Evolutionary conservation across 2,797 vertebrate species (phyloP).

Genomic region (Mormyrus hasselquistii): DNA sequence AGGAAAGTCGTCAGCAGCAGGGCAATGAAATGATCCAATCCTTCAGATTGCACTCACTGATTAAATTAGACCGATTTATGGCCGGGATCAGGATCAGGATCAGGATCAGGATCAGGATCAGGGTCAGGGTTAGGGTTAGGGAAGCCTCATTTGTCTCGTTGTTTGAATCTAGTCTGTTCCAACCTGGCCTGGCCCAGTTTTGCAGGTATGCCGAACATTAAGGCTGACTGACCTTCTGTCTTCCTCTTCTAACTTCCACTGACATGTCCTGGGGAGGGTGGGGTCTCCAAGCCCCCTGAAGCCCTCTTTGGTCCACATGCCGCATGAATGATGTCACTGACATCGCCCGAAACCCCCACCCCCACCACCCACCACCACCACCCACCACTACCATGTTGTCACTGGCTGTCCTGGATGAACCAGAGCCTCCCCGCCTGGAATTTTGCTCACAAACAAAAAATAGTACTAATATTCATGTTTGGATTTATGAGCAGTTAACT

Average conservation of each 20-base stretch:
- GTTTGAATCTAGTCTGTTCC: background rate
- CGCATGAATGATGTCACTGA: background rate
- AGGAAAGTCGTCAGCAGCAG: background rate
- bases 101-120: no score
- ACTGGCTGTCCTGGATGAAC: background rate
- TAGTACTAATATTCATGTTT: background rate
- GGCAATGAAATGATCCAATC: background rate
- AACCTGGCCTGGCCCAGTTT: background rate
- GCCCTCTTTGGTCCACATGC: background rate
- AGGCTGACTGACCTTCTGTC: background rate
- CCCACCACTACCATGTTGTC: background rate
- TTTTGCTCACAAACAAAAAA: background rate
- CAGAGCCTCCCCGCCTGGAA: background rate
- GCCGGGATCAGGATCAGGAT: background rate
- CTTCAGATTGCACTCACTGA: background rate
- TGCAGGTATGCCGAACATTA: background rate
- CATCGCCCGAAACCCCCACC: background rate
- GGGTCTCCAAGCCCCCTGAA: background rate
- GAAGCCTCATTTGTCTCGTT: background rate
- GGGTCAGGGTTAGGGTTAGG: background rate
- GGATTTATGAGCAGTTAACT: background rate
- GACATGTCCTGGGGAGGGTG: background rate
- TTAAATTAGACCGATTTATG: background rate
- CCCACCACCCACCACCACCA: no score
- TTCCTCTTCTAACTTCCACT: background rate